These are phyloP conservation scores for Dynastes maya DNA, from an alignment of 2,888 invertebrate genomes.

Conservation along the genomic window DNA sequence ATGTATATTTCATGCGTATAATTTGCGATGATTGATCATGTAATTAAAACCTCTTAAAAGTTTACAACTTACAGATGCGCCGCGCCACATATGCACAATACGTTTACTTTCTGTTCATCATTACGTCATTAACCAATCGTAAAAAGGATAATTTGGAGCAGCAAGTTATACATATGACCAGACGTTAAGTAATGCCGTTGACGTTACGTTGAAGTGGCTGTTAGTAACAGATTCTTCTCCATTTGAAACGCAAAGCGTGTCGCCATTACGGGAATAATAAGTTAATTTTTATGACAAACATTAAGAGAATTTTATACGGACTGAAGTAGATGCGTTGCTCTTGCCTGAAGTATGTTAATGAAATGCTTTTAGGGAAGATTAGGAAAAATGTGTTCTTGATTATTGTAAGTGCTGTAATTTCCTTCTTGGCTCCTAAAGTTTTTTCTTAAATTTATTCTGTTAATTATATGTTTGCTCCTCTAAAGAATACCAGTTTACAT, in stretches of 20 bases:
- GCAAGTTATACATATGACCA: neutral
- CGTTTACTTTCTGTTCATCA: neutral
- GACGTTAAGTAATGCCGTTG: neutral
- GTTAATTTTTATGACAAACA: neutral
- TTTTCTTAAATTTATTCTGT: too few relatives aligned
- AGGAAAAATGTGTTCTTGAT: too few relatives aligned
- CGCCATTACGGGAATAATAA: neutral
- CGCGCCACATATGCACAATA: neutral
- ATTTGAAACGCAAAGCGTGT: neutral
- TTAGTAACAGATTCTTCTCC: neutral
- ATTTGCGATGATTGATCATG: too few relatives aligned
- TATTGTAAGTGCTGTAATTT: too few relatives aligned
- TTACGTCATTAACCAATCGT: neutral
- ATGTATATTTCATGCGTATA: too few relatives aligned
- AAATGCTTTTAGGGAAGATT: too few relatives aligned
- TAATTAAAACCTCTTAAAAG: too few relatives aligned
- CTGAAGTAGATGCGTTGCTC: neutral
- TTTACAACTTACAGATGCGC: too few relatives aligned
- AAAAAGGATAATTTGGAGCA: neutral
- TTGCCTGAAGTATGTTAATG: too few relatives aligned
- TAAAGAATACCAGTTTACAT: too few relatives aligned
- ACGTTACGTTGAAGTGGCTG: conserved; percentile 1
- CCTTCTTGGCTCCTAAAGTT: too few relatives aligned
- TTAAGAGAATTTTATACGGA: neutral
- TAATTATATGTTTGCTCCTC: too few relatives aligned